phyloP scores from a whole-genome alignment of 2,113 vertebrate genomes.

The Bos taurus region ARS-UCD2.0 NC_037351.1:34874501-34875000 shows the following conservation, averaged over 20 bases:
- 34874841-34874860: not conserved
- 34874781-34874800: not conserved
- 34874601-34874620: not conserved
- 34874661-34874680: not conserved
- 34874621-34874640: not conserved
- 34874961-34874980: not conserved
- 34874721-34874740: not conserved
- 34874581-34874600: too few relatives aligned
- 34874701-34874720: not conserved
- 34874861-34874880: not conserved
- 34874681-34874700: not conserved
- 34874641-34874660: not conserved
- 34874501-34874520: not conserved
- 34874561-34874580: too few relatives aligned
- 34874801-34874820: not conserved
- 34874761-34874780: not conserved
- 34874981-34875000: not conserved
- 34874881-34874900: not conserved
- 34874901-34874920: not conserved
- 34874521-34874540: not conserved
- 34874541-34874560: not conserved
- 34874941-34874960: not conserved
- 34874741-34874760: not conserved
- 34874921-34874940: not conserved
- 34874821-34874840: not conserved